Evolutionary conservation across 2,113 vertebrate genomes (phyloP).

Genomic region (Lasiurus borealis): DNA sequence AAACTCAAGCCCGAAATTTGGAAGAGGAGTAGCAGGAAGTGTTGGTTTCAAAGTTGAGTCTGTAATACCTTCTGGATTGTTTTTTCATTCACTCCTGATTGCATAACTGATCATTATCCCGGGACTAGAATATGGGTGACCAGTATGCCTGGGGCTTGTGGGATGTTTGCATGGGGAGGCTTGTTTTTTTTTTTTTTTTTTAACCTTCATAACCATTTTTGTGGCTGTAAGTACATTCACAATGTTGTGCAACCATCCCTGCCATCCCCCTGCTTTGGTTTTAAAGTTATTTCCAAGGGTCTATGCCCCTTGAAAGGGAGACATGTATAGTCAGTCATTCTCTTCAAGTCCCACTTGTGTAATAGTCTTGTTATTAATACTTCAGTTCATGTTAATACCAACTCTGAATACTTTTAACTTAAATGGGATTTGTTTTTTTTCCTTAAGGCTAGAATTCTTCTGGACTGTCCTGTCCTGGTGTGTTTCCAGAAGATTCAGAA

Average conservation of each 20-base stretch:
- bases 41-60: background rate
- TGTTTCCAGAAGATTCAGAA: conserved; percentile 43
- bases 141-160: rapidly evolving
- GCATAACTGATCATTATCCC: background rate
- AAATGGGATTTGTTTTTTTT: background rate
- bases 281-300: background rate
- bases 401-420: background rate
- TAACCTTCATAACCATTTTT: background rate
- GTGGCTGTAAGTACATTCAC: too few species aligned
- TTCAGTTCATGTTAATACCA: background rate
- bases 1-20: background rate
- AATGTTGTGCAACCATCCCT: background rate
- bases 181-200: too few species aligned
- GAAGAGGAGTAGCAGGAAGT: background rate
- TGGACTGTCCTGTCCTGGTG: background rate
- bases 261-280: background rate
- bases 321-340: rapidly evolving
- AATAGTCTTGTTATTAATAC: background rate
- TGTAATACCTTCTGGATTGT: background rate
- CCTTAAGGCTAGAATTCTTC: background rate
- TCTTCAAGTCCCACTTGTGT: background rate
- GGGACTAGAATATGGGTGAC: background rate
- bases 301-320: background rate
- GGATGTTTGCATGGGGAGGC: background rate
- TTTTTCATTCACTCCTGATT: background rate